Evolutionary conservation across 2,888 invertebrate species (phyloP).

Genomic region (Alentia gelatinosa): DNA sequence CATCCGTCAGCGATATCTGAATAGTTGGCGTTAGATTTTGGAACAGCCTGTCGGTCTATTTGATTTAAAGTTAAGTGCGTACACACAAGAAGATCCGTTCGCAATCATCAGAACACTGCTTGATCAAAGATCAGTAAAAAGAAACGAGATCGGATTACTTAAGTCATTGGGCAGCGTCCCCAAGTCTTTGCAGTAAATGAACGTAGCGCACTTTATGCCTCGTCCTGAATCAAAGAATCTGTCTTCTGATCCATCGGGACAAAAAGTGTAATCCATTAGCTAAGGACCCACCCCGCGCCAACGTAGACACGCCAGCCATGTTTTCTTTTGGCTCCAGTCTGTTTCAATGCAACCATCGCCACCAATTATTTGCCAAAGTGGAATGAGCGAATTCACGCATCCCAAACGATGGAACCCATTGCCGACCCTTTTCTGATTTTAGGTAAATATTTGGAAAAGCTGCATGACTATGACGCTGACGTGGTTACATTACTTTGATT

Average conservation of each 20-base stretch:
- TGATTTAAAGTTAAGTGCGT: constrained; percentile 3
- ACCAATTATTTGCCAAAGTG: not conserved
- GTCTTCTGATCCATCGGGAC: not conserved
- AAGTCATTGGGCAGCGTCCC: not conserved
- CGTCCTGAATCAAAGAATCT: not conserved
- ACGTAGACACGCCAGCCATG: not conserved
- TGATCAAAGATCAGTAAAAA: constrained; percentile 15
- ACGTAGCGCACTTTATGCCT: not conserved
- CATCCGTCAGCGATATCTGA: too few relatives aligned
- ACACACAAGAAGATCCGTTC: not conserved
- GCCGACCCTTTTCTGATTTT: not conserved
- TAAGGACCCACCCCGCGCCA: not conserved
- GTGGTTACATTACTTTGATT: too few relatives aligned
- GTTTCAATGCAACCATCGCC: not conserved
- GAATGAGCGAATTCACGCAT: not conserved
- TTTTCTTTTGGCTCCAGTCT: not conserved
- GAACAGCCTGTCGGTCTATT: not conserved
- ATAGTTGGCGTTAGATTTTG: too few relatives aligned
- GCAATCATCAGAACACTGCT: not conserved
- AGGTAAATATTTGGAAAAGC: too few relatives aligned
- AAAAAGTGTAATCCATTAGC: constrained; percentile 16
- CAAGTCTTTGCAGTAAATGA: not conserved
- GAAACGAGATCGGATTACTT: not conserved
- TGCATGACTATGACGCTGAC: too few relatives aligned
- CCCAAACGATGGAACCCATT: not conserved